Evolutionary conservation across 1,140 invertebrate species (phyloP).

Genomic region (Drosophila parvula): DNA sequence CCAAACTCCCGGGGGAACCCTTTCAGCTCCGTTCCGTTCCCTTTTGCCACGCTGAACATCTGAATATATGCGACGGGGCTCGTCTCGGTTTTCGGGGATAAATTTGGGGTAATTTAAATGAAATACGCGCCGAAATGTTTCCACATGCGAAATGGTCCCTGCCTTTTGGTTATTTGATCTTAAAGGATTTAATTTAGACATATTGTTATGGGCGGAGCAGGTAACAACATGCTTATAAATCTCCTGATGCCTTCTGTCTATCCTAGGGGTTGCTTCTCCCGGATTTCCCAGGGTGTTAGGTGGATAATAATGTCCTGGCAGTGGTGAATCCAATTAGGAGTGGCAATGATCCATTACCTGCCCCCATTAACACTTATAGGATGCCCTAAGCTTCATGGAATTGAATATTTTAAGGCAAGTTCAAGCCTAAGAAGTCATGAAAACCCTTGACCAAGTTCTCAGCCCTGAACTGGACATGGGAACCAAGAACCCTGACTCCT

Average conservation of each 20-base stretch:
- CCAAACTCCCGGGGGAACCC: slow-evolving; percentile 56
- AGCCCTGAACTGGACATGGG: too few relatives aligned
- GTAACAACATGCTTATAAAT: slow-evolving; percentile 27
- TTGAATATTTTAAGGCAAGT: neutral
- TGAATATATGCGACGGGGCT: slow-evolving; percentile 35
- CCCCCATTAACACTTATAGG: neutral
- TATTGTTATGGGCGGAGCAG: slow-evolving; percentile 60
- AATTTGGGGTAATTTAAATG: slow-evolving; percentile 75
- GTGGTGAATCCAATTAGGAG: neutral
- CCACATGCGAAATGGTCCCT: slow-evolving; percentile 25
- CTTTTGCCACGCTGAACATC: slow-evolving; percentile 8
- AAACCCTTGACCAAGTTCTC: slow-evolving; percentile 9
- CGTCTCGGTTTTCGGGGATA: slow-evolving; percentile 47
- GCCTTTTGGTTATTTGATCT: slow-evolving; percentile 43
- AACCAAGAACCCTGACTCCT: slow-evolving; percentile 1
- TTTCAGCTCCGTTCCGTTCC: slow-evolving; percentile 26
- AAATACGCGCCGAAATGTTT: slow-evolving; percentile 68
- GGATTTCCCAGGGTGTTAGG: neutral
- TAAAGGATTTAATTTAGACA: slow-evolving; percentile 77
- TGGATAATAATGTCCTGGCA: slow-evolving; percentile 17
- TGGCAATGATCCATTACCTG: neutral
- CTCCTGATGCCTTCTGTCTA: neutral
- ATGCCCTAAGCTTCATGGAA: neutral
- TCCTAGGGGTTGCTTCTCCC: slow-evolving; percentile 5
- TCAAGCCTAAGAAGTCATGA: neutral